Evolutionary conservation across 2,797 vertebrate genomes (phyloP).

Genomic region (Hypotaenidia okinawae): DNA sequence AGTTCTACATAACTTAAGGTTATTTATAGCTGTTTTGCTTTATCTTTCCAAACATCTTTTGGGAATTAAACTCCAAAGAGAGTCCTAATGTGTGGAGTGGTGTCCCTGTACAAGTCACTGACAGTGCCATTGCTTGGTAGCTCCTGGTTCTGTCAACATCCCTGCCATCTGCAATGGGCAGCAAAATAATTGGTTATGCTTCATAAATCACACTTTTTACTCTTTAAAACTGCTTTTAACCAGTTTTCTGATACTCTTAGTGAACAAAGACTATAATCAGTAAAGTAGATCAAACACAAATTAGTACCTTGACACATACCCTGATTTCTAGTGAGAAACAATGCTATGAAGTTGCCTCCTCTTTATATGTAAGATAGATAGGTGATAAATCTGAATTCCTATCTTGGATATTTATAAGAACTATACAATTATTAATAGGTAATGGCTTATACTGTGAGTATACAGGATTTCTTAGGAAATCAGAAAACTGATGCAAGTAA

Average conservation of each 20-base stretch:
- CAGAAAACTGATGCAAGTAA: background rate
- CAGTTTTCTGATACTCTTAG: background rate
- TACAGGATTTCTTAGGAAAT: background rate
- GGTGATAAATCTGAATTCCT: too few relatives aligned
- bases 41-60: background rate
- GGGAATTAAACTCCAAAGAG: background rate
- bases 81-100: background rate
- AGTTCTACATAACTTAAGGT: background rate
- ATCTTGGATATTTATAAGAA: background rate
- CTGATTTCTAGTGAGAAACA: background rate
- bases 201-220: background rate
- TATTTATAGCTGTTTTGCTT: background rate
- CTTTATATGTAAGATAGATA: too few relatives aligned
- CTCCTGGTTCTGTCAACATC: background rate
- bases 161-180: background rate
- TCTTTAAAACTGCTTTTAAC: background rate
- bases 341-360: background rate
- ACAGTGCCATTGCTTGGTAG: background rate
- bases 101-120: background rate
- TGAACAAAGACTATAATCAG: background rate
- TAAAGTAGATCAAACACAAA: background rate
- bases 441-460: background rate
- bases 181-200: background rate
- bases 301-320: background rate
- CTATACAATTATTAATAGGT: background rate